phyloP scores from a whole-genome alignment of 2,888 invertebrate species.

The Hipparchia semele region DNA sequence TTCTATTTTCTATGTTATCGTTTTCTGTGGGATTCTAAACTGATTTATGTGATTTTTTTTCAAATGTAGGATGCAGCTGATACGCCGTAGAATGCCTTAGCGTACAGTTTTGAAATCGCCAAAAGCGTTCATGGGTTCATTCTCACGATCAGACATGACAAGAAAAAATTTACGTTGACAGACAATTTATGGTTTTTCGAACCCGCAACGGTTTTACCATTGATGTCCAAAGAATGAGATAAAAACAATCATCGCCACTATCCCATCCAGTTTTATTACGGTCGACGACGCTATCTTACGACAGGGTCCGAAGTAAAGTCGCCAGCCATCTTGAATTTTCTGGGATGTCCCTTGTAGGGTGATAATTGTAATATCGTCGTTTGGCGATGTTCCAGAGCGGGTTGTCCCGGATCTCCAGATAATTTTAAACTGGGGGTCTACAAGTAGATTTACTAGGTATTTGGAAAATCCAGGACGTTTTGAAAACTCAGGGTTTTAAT shows the following conservation, averaged over 20 bases:
- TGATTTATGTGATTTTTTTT: no score
- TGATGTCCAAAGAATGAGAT: constrained; percentile 48
- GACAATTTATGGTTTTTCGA: constrained; percentile 18
- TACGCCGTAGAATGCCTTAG: no score
- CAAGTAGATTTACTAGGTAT: no score
- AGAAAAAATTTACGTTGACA: constrained; percentile 2
- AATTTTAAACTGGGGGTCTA: no score
- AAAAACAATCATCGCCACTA: constrained; percentile 58
- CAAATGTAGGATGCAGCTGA: no score
- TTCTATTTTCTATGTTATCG: no score
- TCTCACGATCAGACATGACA: neutral
- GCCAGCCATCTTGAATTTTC: constrained; percentile 3
- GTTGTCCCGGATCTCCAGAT: neutral
- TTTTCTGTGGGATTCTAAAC: no score
- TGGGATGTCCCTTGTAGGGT: neutral
- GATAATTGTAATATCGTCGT: neutral
- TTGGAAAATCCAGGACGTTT: no score
- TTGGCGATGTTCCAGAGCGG: neutral
- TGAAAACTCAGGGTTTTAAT: no score
- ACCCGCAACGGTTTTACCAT: constrained; percentile 19
- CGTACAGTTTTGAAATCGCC: no score
- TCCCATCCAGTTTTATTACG: constrained; percentile 62
- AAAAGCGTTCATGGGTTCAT: neutral
- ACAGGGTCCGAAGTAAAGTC: constrained; percentile 37
- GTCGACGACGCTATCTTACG: constrained; percentile 49